Percentiles rank a stretch among this genome's conserved stretches.
phyloP scores from a whole-genome alignment of 2,797 vertebrate species.

The Alectoris magna region DNA sequence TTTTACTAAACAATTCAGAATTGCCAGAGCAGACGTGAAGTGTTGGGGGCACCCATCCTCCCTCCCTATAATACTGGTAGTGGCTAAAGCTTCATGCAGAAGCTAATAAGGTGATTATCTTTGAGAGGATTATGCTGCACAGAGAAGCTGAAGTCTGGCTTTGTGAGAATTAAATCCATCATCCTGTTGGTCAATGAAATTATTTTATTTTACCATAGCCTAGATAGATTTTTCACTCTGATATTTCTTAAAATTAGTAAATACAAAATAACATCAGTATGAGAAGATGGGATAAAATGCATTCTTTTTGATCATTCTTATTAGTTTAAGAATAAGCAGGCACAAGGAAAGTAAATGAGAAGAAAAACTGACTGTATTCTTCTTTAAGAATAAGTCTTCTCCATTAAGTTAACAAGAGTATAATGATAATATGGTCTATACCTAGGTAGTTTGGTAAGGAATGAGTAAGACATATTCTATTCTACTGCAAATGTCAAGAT shows the following conservation, averaged over 20 bases:
- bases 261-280: rapidly evolving
- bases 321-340: background rate
- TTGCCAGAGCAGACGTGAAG: background rate
- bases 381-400: background rate
- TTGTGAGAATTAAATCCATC: conserved; percentile 5
- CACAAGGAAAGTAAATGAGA: background rate
- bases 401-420: background rate
- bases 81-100: conserved; percentile 4
- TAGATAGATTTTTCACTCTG: background rate
- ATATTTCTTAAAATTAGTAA: background rate
- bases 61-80: background rate
- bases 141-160: conserved; percentile 27
- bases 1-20: background rate
- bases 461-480: background rate
- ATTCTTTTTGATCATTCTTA: background rate
- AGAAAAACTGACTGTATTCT: background rate
- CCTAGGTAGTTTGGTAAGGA: background rate
- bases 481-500: background rate
- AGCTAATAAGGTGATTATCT: conserved; percentile 37
- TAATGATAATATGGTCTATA: background rate
- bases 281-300: background rate
- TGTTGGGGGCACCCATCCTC: background rate
- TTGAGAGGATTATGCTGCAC: conserved; percentile 19
- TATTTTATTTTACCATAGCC: background rate
- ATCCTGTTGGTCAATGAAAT: background rate